These are phyloP conservation scores for Lepidurus packardi DNA, from an alignment of 1,140 invertebrate genomes.

Conservation along the genomic window DNA sequence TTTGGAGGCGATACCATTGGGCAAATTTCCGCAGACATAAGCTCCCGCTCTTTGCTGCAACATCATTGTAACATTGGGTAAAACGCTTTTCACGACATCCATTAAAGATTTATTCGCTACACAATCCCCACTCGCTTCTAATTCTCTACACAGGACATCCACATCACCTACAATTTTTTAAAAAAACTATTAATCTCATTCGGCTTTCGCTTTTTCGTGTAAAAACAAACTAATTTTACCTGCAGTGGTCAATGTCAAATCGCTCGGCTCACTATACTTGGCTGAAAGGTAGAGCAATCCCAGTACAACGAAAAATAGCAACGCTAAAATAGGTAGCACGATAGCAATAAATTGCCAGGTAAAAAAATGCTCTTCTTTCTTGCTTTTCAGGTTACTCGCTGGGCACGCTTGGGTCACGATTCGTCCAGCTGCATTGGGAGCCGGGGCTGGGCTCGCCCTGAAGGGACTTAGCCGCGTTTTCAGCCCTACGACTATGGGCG, in stretches of 20 bases:
- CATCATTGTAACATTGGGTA: not conserved
- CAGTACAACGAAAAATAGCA: slow-evolving; percentile 28
- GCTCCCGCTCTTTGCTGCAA: slow-evolving; percentile 3
- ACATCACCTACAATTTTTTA: no score
- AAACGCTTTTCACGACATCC: not conserved
- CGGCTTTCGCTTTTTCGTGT: not conserved
- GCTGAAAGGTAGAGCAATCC: slow-evolving; percentile 28
- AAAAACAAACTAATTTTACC: not conserved
- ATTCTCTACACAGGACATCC: not conserved
- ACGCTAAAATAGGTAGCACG: slow-evolving; percentile 28
- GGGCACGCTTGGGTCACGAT: not conserved
- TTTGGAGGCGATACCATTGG: not conserved
- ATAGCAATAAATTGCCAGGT: slow-evolving; percentile 31
- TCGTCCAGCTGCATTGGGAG: not conserved
- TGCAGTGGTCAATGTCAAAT: not conserved
- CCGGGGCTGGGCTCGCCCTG: not conserved
- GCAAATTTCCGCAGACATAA: not conserved
- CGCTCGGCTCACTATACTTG: slow-evolving; percentile 19
- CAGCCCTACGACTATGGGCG: not conserved
- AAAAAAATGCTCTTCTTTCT: slow-evolving; percentile 2
- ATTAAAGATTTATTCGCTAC: not conserved
- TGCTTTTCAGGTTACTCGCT: not conserved
- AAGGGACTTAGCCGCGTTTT: not conserved
- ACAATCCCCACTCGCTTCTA: not conserved
- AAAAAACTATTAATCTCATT: not conserved